These are phyloP conservation scores for Cordilura impudica DNA, from an alignment of 2,888 invertebrate species.

Conservation along the genomic window DNA sequence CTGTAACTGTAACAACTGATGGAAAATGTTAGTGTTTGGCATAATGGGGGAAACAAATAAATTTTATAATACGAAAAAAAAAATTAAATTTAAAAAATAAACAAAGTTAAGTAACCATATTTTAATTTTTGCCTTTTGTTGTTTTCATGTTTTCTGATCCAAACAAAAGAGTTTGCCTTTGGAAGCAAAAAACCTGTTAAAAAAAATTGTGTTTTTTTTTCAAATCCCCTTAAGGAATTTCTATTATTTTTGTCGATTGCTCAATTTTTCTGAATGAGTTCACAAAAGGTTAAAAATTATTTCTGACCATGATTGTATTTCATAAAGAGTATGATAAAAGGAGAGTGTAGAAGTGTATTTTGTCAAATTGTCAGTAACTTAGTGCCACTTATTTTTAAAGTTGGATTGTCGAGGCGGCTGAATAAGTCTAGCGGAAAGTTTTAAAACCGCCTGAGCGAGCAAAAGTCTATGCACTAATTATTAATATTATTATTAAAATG, in stretches of 20 bases:
- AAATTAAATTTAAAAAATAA: too few species aligned
- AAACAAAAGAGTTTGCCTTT: neutral
- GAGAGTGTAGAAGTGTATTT: neutral
- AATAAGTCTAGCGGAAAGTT: too few species aligned
- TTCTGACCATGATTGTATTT: neutral
- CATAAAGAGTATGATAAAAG: neutral
- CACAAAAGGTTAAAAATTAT: conserved; percentile 28
- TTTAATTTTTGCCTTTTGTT: conserved; percentile 20
- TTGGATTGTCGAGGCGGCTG: too few species aligned
- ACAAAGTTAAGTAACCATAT: neutral
- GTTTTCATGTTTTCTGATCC: neutral
- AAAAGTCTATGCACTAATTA: too few species aligned
- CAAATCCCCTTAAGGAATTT: conserved; percentile 48
- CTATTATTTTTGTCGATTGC: conserved; percentile 43
- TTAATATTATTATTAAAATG: too few species aligned
- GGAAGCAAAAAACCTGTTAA: neutral
- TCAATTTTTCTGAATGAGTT: conserved; percentile 36
- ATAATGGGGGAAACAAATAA: conserved; percentile 10
- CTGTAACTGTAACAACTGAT: conserved; percentile 14
- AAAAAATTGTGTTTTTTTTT: neutral
- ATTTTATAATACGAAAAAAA: neutral
- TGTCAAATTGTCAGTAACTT: conserved; percentile 5
- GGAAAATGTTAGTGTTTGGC: neutral
- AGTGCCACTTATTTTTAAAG: neutral
- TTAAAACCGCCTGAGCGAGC: too few species aligned